Conservation (phyloP, 2,113 vertebrate species). For the Hoplias malabaricus region DNA sequence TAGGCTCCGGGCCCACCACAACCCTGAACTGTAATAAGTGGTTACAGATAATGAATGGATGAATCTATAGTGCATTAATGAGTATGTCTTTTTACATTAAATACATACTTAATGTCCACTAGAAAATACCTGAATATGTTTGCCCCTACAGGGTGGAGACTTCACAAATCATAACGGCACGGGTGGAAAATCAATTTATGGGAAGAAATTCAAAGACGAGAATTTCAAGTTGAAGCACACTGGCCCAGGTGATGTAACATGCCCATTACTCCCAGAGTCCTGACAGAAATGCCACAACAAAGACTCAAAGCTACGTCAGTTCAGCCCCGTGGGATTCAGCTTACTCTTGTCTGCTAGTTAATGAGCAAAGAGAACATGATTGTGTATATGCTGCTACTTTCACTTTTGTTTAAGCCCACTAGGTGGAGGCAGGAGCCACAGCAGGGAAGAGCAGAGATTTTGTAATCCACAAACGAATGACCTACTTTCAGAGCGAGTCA, state of each 20-base stretch:
- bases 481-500: constrained; percentile 64
- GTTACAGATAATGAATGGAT: no score
- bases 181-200: constrained; percentile 94
- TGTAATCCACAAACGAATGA: constrained; percentile 60
- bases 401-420: constrained; percentile 53
- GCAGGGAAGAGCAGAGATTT: constrained; percentile 32
- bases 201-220: constrained; percentile 89
- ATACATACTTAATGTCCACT: not conserved
- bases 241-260: constrained; percentile 77
- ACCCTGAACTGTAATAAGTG: no score
- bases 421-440: constrained; percentile 57
- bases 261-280: not conserved
- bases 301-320: not conserved
- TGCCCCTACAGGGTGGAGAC: constrained; percentile 86
- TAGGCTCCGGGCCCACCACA: no score
- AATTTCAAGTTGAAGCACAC: constrained; percentile 90
- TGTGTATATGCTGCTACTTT: not conserved
- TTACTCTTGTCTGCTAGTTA: not conserved
- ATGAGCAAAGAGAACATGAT: not conserved
- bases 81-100: not conserved
- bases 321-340: not conserved
- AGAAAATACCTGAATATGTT: not conserved
- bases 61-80: no score
- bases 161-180: constrained; percentile 93
- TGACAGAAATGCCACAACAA: no score